These are phyloP conservation scores for Lophura nycthemera DNA, from an alignment of 2,113 vertebrate genomes.

Conservation along the genomic window DNA sequence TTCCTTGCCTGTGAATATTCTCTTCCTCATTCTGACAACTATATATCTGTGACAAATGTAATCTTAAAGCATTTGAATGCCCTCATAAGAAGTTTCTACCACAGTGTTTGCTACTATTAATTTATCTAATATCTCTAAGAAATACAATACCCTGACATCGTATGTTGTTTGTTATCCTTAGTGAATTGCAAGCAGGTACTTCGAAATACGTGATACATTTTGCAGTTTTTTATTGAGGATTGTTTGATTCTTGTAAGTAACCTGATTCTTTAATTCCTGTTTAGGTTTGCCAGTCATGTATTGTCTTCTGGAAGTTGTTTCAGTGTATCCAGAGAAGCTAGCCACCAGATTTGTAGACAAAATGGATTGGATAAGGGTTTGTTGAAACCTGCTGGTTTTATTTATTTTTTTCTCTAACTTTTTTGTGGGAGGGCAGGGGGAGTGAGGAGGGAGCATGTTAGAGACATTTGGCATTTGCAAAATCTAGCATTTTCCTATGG, in stretches of 20 bases:
- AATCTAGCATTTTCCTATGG: not conserved
- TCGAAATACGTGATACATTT: not conserved
- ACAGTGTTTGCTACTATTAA: not conserved
- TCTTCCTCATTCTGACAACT: not conserved
- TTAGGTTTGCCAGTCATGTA: constrained; percentile 97
- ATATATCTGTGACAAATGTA: rapidly evolving
- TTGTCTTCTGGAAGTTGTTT: constrained; percentile 94
- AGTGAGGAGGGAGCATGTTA: no score
- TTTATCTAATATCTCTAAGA: not conserved
- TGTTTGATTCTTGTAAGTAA: not conserved
- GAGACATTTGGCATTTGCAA: not conserved
- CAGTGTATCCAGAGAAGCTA: constrained; percentile 92
- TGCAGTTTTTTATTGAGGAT: not conserved
- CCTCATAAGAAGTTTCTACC: not conserved
- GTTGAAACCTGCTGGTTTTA: not conserved
- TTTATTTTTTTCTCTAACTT: not conserved
- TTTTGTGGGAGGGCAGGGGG: not conserved
- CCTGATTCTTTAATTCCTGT: constrained; percentile 18
- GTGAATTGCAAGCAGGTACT: not conserved
- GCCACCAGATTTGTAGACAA: constrained; percentile 89
- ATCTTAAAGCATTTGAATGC: not conserved
- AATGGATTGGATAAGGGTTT: constrained; percentile 98
- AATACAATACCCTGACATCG: not conserved
- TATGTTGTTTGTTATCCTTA: not conserved
- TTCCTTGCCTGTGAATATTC: not conserved